Base-by-base conservation (phyloP, 1,140 invertebrate genomes). In the Mercenaria mercenaria region DNA sequence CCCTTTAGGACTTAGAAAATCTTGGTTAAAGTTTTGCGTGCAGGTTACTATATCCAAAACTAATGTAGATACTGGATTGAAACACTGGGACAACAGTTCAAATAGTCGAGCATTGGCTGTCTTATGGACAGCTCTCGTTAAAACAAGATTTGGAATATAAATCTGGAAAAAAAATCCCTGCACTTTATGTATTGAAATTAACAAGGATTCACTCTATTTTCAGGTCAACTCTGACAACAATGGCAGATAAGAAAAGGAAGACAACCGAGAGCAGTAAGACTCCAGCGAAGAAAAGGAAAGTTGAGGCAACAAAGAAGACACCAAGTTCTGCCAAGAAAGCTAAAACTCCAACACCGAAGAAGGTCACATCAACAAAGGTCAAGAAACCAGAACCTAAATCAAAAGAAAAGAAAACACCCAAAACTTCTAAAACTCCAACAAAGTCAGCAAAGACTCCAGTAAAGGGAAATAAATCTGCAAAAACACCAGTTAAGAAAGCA, bases 221-320 rank as follows among this genome's bases (percentile, higher is more conserved):
- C n/a, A n/a, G n/a, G n/a, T 47, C 43, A 47, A 8, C 43, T 47
- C n/a, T 69, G 37, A 13, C 64, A 32, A 50, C 23, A 11, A 87
- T 87, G 85, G 74, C 85, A 56, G 59, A 76, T 34, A 87, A 59
- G 34, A 87, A 79, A 64, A 59, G 74, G 37, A 87, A 79, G 41
- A n/a, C 34, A 8, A 23, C 72, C n/a, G 85, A 87, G 15, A 81
- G 29, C n/a, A 32, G 20, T 39, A 88, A 81, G 76, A 80, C 76
- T 39, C 76, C 77, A 47, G 77, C 76, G n/a, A 88, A 88, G 74
- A 81, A 88, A 79, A 81, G 39, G 59, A 88, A 88, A 29, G 41
- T 67, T 64, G 77, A 88, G 26, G n/a, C 69, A 37, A 20, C 64
- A 39, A 87, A 77, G 64, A 76, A 74, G 32, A 43, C 86, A 47